Evolutionary conservation across 1,140 invertebrate genomes (phyloP).

Genomic region (Drosophila bocqueti): DNA sequence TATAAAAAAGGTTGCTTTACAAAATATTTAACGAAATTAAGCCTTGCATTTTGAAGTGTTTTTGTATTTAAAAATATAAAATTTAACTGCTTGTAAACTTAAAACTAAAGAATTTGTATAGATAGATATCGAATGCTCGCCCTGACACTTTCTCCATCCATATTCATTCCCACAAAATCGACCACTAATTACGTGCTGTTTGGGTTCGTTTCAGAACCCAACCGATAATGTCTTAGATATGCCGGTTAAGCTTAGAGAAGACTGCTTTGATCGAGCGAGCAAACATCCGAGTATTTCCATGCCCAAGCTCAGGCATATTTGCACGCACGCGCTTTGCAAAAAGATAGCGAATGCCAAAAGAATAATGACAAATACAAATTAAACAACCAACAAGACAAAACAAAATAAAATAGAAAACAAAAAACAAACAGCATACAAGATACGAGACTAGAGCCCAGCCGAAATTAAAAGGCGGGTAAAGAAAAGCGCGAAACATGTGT

Average conservation of each 20-base stretch:
- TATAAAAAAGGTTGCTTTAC: neutral
- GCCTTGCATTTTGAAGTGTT: neutral
- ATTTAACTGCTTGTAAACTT: neutral
- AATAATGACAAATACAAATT: slow-evolving; percentile 59
- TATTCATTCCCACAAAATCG: neutral
- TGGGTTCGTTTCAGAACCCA: neutral
- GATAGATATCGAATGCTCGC: too few relatives aligned
- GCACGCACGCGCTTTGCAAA: slow-evolving; percentile 37
- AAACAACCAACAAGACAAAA: slow-evolving; percentile 58
- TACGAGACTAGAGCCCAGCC: slow-evolving; percentile 19
- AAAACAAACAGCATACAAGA: slow-evolving; percentile 48
- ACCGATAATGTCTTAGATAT: slow-evolving; percentile 7
- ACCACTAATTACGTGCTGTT: slow-evolving; percentile 8
- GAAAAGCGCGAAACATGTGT: slow-evolving; percentile 62
- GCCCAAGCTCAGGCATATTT: slow-evolving; percentile 35
- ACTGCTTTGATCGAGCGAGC: slow-evolving; percentile 20
- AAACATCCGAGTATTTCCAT: slow-evolving; percentile 30
- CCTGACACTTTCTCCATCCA: neutral
- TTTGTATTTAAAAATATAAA: too few relatives aligned
- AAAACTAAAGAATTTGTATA: too few relatives aligned
- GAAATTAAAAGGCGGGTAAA: slow-evolving; percentile 6
- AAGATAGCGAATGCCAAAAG: slow-evolving; percentile 41
- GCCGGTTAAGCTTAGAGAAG: slow-evolving; percentile 6
- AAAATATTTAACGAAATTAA: neutral
- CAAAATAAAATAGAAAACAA: slow-evolving; percentile 32